Evolutionary conservation across 2,113 vertebrate species (phyloP), one percentile per base, ranked within the genome.

Genomic region (Charadrius vociferus): DNA sequence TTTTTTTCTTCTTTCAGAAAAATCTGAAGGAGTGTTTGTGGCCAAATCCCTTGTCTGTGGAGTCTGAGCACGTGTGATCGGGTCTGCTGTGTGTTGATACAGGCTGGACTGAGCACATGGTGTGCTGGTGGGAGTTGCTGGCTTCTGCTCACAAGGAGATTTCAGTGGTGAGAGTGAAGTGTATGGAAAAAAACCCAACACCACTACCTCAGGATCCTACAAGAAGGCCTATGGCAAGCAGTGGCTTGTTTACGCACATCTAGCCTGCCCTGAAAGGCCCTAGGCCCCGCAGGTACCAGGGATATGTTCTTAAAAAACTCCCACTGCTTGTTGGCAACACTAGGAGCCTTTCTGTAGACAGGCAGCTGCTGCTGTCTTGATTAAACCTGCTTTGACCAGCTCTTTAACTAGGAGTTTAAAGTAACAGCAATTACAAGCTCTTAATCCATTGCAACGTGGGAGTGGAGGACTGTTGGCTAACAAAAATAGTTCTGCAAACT

Each of bases 381-480:
- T 92, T 88, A 71, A 83, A 90, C 30, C 71, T 74, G 86, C 92
- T 83, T 50, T 8, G 95, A n/a, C 66, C 88, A 81, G 85, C 79
- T 73, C 82, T 75, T 85, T 62, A 81, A 86, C 0, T 5, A 78
- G 59, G 37, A 92, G 24, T 88, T 90, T 45, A 66, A 55, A 93
- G 90, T 82, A 86, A 39, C 41, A 50, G 90, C 95, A 94, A 73
- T 93, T 91, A 81, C 78, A n/a, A 39, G 77, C 72, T 74, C 91
- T 78, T 96, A 91, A 96, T 96, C 96, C 93, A 68, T 5, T 36
- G 73, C 66, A 3, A 20, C 4, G 82, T 68, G 88, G 90, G 94
- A 88, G 96, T 70, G 93, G 58, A 78, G 87, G 45, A 24, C n/a
- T 32, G 78, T 29, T 94, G 70, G 88, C 83, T 81, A 63, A 68